Base-by-base conservation (phyloP, 2,888 invertebrate species). In the Nymphalis urticae region DNA sequence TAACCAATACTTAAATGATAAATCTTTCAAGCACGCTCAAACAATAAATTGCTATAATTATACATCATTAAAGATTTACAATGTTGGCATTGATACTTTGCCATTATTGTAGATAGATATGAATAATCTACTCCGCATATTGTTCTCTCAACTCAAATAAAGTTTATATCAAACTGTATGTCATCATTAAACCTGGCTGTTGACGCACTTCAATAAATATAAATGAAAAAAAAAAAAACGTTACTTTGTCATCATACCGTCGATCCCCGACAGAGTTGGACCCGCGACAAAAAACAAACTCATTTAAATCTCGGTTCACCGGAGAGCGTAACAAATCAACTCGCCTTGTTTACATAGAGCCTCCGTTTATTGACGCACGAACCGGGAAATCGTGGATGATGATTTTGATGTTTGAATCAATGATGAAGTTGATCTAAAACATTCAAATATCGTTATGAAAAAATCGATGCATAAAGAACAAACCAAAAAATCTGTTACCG, bases 341-440 rank as follows among this genome's bases (percentile, higher is more conserved):
- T 84, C 82, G 82, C 82, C 83, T 82, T 90, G 87, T 92, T 90
- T 90, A 84, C 86, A 83, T 82, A 87, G 85, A 82, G 77, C 76
- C 79, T 79, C 77, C 83, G 79, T 85, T 88, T 90, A 86, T 90
- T 85, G 84, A 92, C 90, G 91, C 91, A 92, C 90, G 91, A 90
- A 83, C 84, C 82, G 74, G 71, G 75, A 70, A 80, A 82, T 80
- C 79, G 80, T 82, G 80, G 74, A 71, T 59, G 50, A 62, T 58
- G 62, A 59, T 70, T n/a, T 66, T 62, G 54, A 32, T 62, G 16
- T 62, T 66, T 17, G 27, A 32, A 56, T 32, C 16, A 17, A 56
- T 56, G 17, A 56, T 56, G 54, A 56, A 32, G 54, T 56, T 56
- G 27, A 32, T 56, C 32, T 56, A 56, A 32, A 32, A 17, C 27